These are phyloP conservation scores for Etheostoma cragini DNA, from an alignment of 2,113 vertebrate species.

Conservation along the genomic window DNA sequence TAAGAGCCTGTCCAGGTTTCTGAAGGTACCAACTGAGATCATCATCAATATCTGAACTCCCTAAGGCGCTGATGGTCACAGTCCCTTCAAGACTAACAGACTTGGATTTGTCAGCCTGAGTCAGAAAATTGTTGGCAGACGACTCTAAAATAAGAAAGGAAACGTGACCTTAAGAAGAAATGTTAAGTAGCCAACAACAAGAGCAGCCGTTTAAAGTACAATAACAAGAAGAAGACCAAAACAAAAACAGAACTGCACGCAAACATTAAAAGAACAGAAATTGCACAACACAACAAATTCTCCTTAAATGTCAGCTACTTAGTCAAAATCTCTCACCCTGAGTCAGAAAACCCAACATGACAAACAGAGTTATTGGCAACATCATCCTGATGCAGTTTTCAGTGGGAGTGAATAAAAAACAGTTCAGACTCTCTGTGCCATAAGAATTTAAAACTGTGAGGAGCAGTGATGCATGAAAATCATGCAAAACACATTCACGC, in stretches of 20 bases:
- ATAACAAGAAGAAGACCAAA: conserved; percentile 38
- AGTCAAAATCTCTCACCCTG: conserved; percentile 30
- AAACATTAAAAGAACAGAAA: too few relatives aligned
- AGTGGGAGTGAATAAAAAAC: conserved; percentile 12
- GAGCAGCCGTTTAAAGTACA: conserved; percentile 70
- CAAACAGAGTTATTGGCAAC: conserved; percentile 14
- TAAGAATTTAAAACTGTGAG: conserved; percentile 25
- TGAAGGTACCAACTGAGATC: conserved; percentile 65
- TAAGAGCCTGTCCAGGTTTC: conserved; percentile 69
- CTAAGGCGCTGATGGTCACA: conserved; percentile 42
- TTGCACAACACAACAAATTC: too few relatives aligned
- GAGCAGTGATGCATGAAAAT: conserved; percentile 34
- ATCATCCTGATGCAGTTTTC: conserved; percentile 44
- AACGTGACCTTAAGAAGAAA: not conserved
- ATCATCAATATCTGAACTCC: conserved; percentile 11
- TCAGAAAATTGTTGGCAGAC: conserved; percentile 25
- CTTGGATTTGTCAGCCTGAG: conserved; percentile 51
- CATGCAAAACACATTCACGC: conserved; percentile 27
- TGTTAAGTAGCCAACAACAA: too few relatives aligned
- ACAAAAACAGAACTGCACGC: too few relatives aligned
- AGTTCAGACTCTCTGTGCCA: conserved; percentile 8
- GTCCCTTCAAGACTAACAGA: conserved; percentile 39
- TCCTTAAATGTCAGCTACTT: too few relatives aligned
- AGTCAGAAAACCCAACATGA: conserved; percentile 39
- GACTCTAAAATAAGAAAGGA: not conserved